Evolutionary conservation across 1,140 invertebrate genomes (phyloP), one percentile per base, ranked within the genome.

Genomic region (Megalonaias nervosa): DNA sequence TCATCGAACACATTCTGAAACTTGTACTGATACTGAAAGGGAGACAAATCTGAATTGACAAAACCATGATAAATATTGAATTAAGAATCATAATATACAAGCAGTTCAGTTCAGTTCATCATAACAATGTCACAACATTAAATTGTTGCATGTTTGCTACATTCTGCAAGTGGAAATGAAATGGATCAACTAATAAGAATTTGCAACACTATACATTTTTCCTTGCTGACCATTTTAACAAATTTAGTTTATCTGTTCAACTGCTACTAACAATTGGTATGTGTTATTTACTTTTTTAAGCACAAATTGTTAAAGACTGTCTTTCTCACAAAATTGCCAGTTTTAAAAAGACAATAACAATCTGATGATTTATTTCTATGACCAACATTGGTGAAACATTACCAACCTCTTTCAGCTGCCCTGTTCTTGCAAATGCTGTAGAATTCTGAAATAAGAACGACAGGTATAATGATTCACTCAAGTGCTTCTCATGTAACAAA

Each of bases 1-100:
- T 94, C 93, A 81, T 94, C 94, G 92, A 99, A 99, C 4, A 99
- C 95, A 88, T 94, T 92, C 85, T 94, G 87, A 82, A 94, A 94
- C 38, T 90, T 91, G 82, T 92, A 93, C 75, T 92, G 88, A 38
- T 81, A 80, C 87, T 90, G 84, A 31, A 84, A 82, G 66, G 58
- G 55, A 38, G 69, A 75, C 73, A 26, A 74, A n/a, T 58, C 21
- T 11, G n/a, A n/a, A 26, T 19, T 23, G 1, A 19, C 12, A 38
- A 68, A 26, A 38, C 26, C 26, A 68, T n/a, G 4, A 68, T 48
- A 38, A 48, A 31, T 38, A 12, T 67, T 17, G 6, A 11, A 62
- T 62, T n/a, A 12, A 11, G 60, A 19, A 62, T 62, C 13, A 19
- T 62, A 62, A n/a, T n/a, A 31, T 67, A 55, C 12, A 17, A 31